A percentile compares a stretch with the other conserved stretches of the same genome.
Conservation (phyloP, 2,113 vertebrate genomes). For the Rousettus leschenaultii region DNA sequence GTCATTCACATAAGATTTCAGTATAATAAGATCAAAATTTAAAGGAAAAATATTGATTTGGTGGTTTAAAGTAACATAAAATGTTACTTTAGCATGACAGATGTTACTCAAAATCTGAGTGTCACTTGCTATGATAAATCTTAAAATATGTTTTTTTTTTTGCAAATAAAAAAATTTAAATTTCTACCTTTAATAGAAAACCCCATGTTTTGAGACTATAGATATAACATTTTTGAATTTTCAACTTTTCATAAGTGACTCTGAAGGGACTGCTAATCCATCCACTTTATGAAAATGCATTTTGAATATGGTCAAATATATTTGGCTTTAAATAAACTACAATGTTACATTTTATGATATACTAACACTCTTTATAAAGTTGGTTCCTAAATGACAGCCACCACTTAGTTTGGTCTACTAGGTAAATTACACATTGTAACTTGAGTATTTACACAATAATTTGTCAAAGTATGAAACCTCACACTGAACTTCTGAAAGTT, state of each 20-base stretch:
- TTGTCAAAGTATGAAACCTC: conserved; percentile 30
- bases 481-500: conserved; percentile 24
- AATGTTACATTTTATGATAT: conserved; percentile 57
- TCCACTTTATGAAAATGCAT: conserved; percentile 51
- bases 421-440: conserved; percentile 8
- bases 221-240: not conserved
- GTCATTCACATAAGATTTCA: conserved; percentile 31
- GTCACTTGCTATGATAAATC: not conserved
- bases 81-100: not conserved
- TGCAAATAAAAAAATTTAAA: not conserved
- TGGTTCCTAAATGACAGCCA: conserved; percentile 7
- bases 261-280: conserved; percentile 49
- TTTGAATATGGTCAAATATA: conserved; percentile 44
- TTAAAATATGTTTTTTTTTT: conserved; percentile 6
- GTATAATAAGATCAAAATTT: conserved; percentile 38
- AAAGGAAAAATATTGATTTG: conserved; percentile 26
- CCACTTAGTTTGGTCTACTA: not conserved
- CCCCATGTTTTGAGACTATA: not conserved
- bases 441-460: conserved; percentile 41
- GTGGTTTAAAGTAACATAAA: conserved; percentile 13
- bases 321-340: conserved; percentile 65
- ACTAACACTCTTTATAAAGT: conserved; percentile 39
- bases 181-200: conserved; percentile 22
- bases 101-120: not conserved
- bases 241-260: conserved; percentile 27